Evolutionary conservation across 2,113 vertebrate species (phyloP).

Genomic region (Sinosuthora webbiana): DNA sequence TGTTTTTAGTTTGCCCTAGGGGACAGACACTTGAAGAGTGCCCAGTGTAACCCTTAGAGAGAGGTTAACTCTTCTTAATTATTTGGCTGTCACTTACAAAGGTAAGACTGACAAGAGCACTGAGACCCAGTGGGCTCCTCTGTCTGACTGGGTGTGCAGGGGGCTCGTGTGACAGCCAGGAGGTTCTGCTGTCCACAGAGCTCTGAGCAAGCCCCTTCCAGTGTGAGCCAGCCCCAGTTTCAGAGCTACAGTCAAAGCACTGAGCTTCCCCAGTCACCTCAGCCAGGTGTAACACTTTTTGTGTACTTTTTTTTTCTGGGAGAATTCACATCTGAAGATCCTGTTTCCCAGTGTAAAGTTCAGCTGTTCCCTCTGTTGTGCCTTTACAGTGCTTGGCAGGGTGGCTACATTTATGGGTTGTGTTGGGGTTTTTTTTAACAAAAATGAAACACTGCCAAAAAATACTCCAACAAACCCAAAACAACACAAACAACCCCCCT

Average conservation of each 20-base stretch:
- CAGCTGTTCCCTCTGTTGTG: neutral
- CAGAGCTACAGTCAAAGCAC: neutral
- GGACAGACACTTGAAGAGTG: neutral
- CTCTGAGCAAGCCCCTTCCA: neutral
- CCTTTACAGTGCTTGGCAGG: neutral
- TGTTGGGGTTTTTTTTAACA: neutral
- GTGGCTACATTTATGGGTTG: neutral
- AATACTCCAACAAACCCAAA: neutral
- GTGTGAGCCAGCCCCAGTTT: neutral
- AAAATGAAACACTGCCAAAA: neutral
- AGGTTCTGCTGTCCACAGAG: neutral
- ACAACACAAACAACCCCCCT: accelerated
- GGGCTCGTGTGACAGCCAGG: neutral
- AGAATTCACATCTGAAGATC: neutral
- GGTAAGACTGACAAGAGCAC: accelerated
- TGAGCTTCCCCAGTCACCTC: neutral
- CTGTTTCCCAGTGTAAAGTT: neutral
- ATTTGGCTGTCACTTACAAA: neutral
- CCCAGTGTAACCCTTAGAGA: neutral
- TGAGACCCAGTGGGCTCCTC: neutral
- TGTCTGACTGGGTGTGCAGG: accelerated
- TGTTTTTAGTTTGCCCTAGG: neutral
- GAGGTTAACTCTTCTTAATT: neutral
- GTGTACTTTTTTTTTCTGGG: neutral
- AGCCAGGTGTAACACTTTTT: neutral